Base-by-base conservation (phyloP, 1,140 invertebrate genomes). In the Anagrus nilaparvatae region DNA sequence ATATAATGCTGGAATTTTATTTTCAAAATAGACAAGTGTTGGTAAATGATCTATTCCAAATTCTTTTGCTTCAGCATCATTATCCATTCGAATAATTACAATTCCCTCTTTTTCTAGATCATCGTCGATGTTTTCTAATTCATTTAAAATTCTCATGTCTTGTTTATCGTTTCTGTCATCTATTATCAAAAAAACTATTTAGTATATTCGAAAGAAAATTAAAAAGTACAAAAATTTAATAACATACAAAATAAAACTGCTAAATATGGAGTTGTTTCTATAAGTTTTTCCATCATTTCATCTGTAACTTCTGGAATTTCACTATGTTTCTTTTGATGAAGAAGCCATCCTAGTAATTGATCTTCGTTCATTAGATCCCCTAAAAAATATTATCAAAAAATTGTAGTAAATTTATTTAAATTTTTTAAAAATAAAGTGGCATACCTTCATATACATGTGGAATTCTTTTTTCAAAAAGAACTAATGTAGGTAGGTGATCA, bases 251-350 rank as follows among this genome's bases (percentile, higher is more conserved):
- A 89, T 47, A 89, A 74, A 50, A 91, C 88, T 37, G 86, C 87
- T 39, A 91, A 70, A 60, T 78, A 87, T 25, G 79, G 73, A 25
- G 81, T 77, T 23, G 68, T 79, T 46, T 87, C 84, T 43, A 93
- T 82, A n/a, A 95, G 69, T 56, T 85, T 84, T 50, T 93, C 87
- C 71, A 93, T 81, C 84, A 94, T 94, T 72, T 93, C 87, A 63
- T 91, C 85, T 12, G 89, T 92, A 14, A 95, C 79, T 64, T 90
- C 85, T 34, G 89, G 87, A 55, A 93, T 94, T 71, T 91, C 87
- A 52, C 86, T 85, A 57, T 90, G 84, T 46, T 82, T 79, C 59
- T 87, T 88, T 56, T 91, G 87, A 60, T 91, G 86, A 12, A 91
- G 65, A 36, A 94, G 63, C 90, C 90, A 94, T 23, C 84, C 84